Evolutionary conservation across 2,797 vertebrate genomes (phyloP), one percentile per base, ranked within the genome.

Genomic region (Anas bernieri): DNA sequence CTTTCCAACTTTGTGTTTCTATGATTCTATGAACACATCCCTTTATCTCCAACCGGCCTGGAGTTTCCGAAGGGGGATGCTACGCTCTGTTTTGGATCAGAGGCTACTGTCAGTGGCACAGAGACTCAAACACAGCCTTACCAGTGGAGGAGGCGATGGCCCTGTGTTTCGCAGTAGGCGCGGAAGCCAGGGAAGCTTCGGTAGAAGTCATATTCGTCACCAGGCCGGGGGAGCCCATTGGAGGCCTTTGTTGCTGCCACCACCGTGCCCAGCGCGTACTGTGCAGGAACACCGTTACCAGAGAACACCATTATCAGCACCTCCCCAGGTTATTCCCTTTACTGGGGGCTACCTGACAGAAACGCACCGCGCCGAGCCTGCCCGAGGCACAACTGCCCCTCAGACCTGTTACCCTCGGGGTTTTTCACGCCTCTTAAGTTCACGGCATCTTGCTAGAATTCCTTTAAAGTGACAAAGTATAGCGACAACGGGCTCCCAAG

Each of bases 121-220:
- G 94, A 41, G 55, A n/a, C 1, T 7, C 16, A 52, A 31, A 4
- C 4, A 5, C 21, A 45, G 28, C 95, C 98, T 98, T 94, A 99
- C 99, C 99, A 98, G 46, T 97, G 98, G 50, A 99, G 95, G 46
- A 99, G 97, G 35, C 88, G 97, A 64, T 99, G 98, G 12, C 99
- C 98, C 94, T 99, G 99, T 1, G 96, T 98, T 61, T 98, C 97
- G 95, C 99, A 99, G 97, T 98, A 99, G 0, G 98, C 98, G 30
- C 98, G 98, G 97, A 99, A 99, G 7, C 98, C 98, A 0, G 99
- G 98, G 94, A 99, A 99, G 96, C 99, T 99, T 66, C 98, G 97
- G 95, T 99, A 99, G 97, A 99, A 99, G 94, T 99, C 99, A 25
- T 98, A 99, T 43, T 99, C 99, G 6, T 99, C 99, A 1, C 99